These are phyloP conservation scores for Oncorhynchus tshawytscha DNA, from an alignment of 2,113 vertebrate genomes.

Conservation along the genomic window DNA sequence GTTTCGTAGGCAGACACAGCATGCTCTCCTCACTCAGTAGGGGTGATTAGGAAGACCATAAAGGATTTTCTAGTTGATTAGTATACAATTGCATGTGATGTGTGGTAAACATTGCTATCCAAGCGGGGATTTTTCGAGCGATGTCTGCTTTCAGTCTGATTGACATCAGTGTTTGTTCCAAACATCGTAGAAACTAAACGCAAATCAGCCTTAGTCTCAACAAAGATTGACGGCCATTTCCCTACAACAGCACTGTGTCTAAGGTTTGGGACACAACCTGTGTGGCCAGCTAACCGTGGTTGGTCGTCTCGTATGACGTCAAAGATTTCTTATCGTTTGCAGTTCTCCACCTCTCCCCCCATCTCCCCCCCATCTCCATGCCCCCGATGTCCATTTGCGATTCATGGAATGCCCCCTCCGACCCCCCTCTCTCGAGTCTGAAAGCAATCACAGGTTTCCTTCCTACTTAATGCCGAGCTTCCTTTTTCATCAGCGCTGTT, in stretches of 20 bases:
- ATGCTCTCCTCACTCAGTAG: background rate
- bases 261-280: conserved; percentile 50
- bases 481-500: conserved; percentile 62
- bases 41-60: conserved; percentile 10
- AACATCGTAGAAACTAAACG: conserved; percentile 52
- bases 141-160: conserved; percentile 55
- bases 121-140: conserved; percentile 58
- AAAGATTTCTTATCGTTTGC: conserved; percentile 68
- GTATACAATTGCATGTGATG: conserved; percentile 60
- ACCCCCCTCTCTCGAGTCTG: conserved; percentile 49
- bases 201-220: conserved; percentile 60
- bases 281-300: conserved; percentile 47
- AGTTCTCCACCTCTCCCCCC: conserved; percentile 45
- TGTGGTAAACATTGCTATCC: conserved; percentile 53
- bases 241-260: conserved; percentile 39
- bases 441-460: conserved; percentile 68
- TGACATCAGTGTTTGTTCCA: conserved; percentile 60
- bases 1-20: too few relatives aligned
- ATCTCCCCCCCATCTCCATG: conserved; percentile 34
- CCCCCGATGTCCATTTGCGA: conserved; percentile 50
- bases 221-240: conserved; percentile 53
- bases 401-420: conserved; percentile 47
- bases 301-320: conserved; percentile 63
- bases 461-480: conserved; percentile 69
- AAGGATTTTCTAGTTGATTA: conserved; percentile 44